Conservation (phyloP, 2,113 vertebrate genomes). For the Lepisosteus oculatus region DNA sequence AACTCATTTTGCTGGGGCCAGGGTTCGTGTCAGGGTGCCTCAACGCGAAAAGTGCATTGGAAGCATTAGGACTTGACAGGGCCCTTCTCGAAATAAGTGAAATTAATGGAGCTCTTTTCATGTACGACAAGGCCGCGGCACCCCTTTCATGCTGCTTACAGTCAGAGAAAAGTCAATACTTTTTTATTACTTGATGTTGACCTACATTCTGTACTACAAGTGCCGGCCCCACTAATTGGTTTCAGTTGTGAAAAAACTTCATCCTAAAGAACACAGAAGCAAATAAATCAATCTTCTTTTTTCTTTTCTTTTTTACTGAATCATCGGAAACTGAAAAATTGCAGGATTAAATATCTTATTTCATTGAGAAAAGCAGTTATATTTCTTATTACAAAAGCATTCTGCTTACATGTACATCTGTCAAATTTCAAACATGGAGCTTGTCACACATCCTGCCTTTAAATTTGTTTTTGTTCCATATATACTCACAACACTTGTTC, state of each 20-base stretch:
- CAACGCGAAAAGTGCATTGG: conserved; percentile 78
- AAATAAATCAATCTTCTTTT: conserved; percentile 84
- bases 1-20: conserved; percentile 67
- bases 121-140: conserved; percentile 80
- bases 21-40: conserved; percentile 71
- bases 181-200: conserved; percentile 87
- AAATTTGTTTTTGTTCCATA: too few relatives aligned
- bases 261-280: conserved; percentile 77
- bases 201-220: conserved; percentile 84
- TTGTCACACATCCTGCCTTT: too few relatives aligned
- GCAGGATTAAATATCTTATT: conserved; percentile 50
- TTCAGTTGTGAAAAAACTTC: conserved; percentile 83
- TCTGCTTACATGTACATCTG: too few relatives aligned
- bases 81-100: conserved; percentile 85
- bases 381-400: too few relatives aligned
- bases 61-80: conserved; percentile 81
- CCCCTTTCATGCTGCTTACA: conserved; percentile 83
- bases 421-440: too few relatives aligned
- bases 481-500: too few relatives aligned
- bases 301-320: conserved; percentile 61
- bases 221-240: conserved; percentile 81
- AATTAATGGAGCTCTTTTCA: conserved; percentile 87
- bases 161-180: conserved; percentile 90
- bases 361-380: too few relatives aligned
- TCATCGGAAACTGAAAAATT: conserved; percentile 63